A percentile compares a stretch with the other conserved stretches of the same genome.
Evolutionary conservation across 2,888 invertebrate species (phyloP).

Genomic region (Pseudanteris insignis): DNA sequence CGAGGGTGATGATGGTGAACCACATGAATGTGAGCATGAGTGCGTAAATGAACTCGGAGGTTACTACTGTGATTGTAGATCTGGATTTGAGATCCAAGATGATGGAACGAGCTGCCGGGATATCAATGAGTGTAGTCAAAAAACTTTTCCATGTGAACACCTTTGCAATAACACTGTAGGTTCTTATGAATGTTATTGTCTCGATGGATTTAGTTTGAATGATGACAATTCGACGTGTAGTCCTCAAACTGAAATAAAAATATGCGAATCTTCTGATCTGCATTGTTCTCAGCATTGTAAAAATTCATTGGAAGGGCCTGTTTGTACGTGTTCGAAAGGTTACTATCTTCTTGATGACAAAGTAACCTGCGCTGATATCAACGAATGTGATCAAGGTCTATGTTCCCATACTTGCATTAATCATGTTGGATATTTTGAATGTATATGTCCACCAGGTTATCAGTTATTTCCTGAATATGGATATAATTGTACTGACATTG

Average conservation of each 20-base stretch:
- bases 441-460: slow-evolving; percentile 70
- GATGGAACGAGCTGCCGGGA: slow-evolving; percentile 59
- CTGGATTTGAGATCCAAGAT: slow-evolving; percentile 66
- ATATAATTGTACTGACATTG: slow-evolving; percentile 59
- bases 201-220: slow-evolving; percentile 60
- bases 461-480: slow-evolving; percentile 59
- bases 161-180: slow-evolving; percentile 58
- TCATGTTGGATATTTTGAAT: slow-evolving; percentile 71
- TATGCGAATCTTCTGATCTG: too few species aligned
- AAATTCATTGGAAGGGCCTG: too few species aligned
- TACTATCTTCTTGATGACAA: too few species aligned
- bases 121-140: slow-evolving; percentile 61
- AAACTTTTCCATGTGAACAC: slow-evolving; percentile 54
- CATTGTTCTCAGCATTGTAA: too few species aligned
- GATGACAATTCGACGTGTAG: slow-evolving; percentile 56
- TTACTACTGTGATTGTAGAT: slow-evolving; percentile 64
- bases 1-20: slow-evolving; percentile 62
- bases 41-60: slow-evolving; percentile 59
- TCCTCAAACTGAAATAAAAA: too few species aligned
- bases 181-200: slow-evolving; percentile 65
- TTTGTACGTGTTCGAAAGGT: too few species aligned
- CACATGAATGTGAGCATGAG: slow-evolving; percentile 66
- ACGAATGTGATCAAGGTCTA: slow-evolving; percentile 62
- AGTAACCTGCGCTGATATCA: slow-evolving; percentile 61
- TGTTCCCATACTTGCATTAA: slow-evolving; percentile 70